Conservation (phyloP, 2,888 invertebrate species). For the Desoria tigrina region DNA sequence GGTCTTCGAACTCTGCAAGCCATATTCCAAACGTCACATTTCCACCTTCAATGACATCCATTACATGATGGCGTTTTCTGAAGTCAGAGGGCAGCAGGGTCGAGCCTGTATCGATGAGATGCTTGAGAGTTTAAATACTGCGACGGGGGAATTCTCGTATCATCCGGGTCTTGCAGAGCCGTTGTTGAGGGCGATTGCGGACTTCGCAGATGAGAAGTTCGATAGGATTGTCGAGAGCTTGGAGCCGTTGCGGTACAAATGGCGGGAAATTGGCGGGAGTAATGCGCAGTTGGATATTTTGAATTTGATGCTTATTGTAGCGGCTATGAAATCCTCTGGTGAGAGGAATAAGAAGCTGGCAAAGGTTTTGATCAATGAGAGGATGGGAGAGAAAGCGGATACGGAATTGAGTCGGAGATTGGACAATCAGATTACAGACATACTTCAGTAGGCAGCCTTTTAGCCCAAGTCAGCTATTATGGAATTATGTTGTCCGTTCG, state of each 20-base stretch:
- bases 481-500: too few species aligned
- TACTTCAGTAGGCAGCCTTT: too few species aligned
- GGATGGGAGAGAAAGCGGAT: constrained; percentile 10
- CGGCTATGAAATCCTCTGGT: constrained; percentile 17
- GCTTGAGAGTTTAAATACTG: constrained; percentile 6
- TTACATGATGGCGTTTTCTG: constrained; percentile 30
- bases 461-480: too few species aligned
- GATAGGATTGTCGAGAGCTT: constrained; percentile 4
- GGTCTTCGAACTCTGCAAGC: constrained; percentile 9
- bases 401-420: neutral
- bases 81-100: neutral
- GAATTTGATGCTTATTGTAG: constrained; percentile 20
- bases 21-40: constrained; percentile 8
- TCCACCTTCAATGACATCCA: constrained; percentile 30
- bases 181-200: constrained; percentile 8
- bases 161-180: neutral
- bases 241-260: constrained; percentile 2
- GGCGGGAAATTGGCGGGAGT: constrained; percentile 14
- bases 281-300: constrained; percentile 23
- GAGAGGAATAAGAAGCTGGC: constrained; percentile 10
- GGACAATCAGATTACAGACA: too few species aligned
- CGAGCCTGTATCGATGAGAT: neutral
- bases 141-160: neutral
- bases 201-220: constrained; percentile 8
- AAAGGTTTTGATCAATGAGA: constrained; percentile 17